phyloP scores from a whole-genome alignment of 2,888 invertebrate species.

The Hyles lineata region DNA sequence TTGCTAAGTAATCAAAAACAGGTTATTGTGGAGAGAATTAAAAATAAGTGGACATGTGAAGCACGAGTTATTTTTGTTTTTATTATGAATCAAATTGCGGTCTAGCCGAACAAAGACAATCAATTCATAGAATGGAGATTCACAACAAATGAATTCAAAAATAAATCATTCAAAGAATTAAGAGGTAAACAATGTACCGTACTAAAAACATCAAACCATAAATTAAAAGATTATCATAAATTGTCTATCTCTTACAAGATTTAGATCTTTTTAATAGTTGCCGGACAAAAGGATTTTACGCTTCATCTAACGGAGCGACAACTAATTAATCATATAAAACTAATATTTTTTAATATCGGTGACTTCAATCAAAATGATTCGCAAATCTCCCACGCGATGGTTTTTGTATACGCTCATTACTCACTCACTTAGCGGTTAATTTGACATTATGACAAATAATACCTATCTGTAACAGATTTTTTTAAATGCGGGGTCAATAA shows the following conservation, averaged over 20 bases:
- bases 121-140: background rate
- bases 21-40: no score
- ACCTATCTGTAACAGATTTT: slow-evolving; percentile 30
- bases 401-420: slow-evolving; percentile 23
- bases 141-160: no score
- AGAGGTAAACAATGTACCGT: no score
- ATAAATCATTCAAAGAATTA: no score
- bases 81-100: background rate
- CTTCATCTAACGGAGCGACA: background rate
- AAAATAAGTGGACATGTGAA: background rate
- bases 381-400: slow-evolving; percentile 17
- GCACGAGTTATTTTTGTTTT: background rate
- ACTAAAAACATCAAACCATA: no score
- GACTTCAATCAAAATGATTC: slow-evolving; percentile 22
- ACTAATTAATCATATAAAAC: slow-evolving; percentile 9
- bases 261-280: background rate
- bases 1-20: no score
- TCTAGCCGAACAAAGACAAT: background rate
- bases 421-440: slow-evolving; percentile 29
- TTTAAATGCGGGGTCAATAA: slow-evolving; percentile 55
- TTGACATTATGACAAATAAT: slow-evolving; percentile 32
- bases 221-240: no score
- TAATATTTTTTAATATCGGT: background rate
- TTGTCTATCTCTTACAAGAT: no score
- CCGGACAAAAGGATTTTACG: background rate